Conservation (phyloP, 1,140 invertebrate genomes). For the Brachionus asplanchnoidis region DNA sequence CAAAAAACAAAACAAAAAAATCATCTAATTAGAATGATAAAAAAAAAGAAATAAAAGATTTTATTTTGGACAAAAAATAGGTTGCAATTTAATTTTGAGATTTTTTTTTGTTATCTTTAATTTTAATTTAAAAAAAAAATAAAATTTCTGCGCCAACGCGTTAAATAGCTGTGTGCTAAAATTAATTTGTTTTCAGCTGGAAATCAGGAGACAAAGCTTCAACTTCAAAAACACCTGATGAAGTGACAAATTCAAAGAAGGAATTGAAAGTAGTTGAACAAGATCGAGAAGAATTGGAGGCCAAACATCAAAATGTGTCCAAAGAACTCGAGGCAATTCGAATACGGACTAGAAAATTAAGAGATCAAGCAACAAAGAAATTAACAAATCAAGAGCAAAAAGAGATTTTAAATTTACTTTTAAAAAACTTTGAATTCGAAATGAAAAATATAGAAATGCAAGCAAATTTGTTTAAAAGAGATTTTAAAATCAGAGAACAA, state of each 20-base stretch:
- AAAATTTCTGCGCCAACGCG: too few species aligned
- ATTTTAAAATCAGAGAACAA: slow-evolving; percentile 75
- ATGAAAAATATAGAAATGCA: slow-evolving; percentile 84
- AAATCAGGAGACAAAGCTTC: background rate
- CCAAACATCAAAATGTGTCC: background rate
- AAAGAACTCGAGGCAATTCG: background rate
- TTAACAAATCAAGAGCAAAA: slow-evolving; percentile 78
- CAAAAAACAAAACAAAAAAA: too few species aligned
- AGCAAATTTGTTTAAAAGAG: slow-evolving; percentile 73
- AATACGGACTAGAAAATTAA: background rate
- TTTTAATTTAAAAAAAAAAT: too few species aligned
- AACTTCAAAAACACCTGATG: background rate
- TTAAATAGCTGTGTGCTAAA: too few species aligned
- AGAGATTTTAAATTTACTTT: slow-evolving; percentile 75
- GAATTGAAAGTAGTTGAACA: slow-evolving; percentile 29
- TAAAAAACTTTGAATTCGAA: slow-evolving; percentile 79
- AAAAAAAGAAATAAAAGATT: too few species aligned
- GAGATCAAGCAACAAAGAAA: slow-evolving; percentile 66
- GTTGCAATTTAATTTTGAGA: background rate
- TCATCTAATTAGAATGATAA: too few species aligned
- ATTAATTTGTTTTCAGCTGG: background rate
- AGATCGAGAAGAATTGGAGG: background rate
- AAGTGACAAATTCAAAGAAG: background rate
- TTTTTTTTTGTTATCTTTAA: too few species aligned
- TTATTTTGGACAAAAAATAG: too few species aligned